Percentiles rank a stretch among this genome's conserved stretches.
Evolutionary conservation across 2,888 invertebrate species (phyloP).

Genomic region (Sarcophaga carnaria): DNA sequence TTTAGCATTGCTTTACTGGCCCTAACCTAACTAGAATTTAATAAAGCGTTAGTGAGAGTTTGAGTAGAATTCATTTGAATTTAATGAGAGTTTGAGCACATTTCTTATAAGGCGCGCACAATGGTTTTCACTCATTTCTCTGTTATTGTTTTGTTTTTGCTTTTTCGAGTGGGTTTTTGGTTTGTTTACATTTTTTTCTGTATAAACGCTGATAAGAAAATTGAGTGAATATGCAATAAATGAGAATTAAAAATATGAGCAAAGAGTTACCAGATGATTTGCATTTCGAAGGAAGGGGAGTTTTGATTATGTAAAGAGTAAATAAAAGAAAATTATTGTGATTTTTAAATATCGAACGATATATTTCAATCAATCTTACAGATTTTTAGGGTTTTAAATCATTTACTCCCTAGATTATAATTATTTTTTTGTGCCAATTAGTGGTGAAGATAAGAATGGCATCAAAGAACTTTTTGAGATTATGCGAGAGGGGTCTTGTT

Average conservation of each 20-base stretch:
- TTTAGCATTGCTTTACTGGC: conserved; percentile 30
- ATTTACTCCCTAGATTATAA: too few relatives aligned
- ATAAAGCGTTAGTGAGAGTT: conserved; percentile 58
- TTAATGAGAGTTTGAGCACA: conserved; percentile 46
- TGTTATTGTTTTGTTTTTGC: conserved; percentile 38
- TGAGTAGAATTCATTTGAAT: conserved; percentile 47
- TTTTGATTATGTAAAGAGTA: too few relatives aligned
- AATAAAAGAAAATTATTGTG: too few relatives aligned
- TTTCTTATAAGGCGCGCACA: conserved; percentile 29
- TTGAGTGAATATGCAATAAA: not conserved
- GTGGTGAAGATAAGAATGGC: too few relatives aligned
- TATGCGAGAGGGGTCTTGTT: too few relatives aligned
- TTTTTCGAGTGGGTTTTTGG: conserved; percentile 8
- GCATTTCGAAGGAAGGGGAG: not conserved
- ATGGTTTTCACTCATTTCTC: conserved; percentile 28
- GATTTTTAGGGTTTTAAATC: too few relatives aligned
- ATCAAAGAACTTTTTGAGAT: too few relatives aligned
- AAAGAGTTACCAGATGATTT: conserved; percentile 26
- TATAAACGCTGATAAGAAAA: conserved; percentile 17
- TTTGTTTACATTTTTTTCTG: conserved; percentile 49
- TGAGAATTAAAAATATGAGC: conserved; percentile 4
- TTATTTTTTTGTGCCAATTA: too few relatives aligned
- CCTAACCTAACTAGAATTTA: conserved; percentile 43
- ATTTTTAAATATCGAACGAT: too few relatives aligned
- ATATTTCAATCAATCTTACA: too few relatives aligned